A percentile compares a stretch with the other conserved stretches of the same genome.
Conservation (phyloP, 2,113 vertebrate genomes). For the Trogon melanurus region DNA sequence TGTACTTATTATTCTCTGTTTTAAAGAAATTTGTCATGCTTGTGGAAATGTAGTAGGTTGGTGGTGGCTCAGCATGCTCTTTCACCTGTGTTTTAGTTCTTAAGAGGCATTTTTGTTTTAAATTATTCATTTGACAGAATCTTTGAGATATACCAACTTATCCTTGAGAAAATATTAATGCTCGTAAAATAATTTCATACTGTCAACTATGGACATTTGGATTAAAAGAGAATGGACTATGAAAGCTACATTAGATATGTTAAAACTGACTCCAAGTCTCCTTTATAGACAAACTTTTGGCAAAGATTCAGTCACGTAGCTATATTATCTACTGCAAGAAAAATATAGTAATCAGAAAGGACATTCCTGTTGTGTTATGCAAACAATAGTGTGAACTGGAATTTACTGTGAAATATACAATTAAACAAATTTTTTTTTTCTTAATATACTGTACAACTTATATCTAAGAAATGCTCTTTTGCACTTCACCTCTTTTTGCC, state of each 20-base stretch:
- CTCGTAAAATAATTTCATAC: neutral
- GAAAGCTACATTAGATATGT: neutral
- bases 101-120: neutral
- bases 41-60: neutral
- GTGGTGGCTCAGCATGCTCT: neutral
- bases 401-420: neutral
- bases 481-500: neutral
- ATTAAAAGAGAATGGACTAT: neutral
- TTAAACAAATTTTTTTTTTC: neutral
- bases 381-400: neutral
- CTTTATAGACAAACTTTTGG: neutral
- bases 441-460: neutral
- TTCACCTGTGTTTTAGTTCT: neutral
- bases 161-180: neutral
- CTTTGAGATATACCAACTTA: neutral
- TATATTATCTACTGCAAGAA: neutral
- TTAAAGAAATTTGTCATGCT: neutral
- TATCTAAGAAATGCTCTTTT: neutral
- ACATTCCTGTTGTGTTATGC: neutral
- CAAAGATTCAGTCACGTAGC: neutral
- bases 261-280: neutral
- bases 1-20: neutral
- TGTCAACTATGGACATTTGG: neutral
- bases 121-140: neutral
- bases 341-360: neutral